These are phyloP conservation scores for Narcine bancroftii DNA, from an alignment of 2,113 vertebrate species.

Conservation along the genomic window DNA sequence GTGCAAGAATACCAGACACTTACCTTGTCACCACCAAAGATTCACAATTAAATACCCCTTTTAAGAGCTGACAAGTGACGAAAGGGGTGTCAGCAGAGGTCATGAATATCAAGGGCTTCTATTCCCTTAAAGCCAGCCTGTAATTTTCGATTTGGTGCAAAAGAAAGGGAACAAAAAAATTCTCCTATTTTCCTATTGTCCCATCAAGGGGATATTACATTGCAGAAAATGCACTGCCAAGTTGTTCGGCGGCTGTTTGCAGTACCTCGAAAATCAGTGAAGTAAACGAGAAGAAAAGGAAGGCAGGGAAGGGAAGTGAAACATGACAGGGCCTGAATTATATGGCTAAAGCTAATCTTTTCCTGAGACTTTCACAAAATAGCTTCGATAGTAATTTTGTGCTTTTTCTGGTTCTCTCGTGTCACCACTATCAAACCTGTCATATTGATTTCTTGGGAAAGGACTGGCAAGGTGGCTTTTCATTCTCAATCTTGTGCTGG, in stretches of 20 bases:
- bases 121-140: slow-evolving; percentile 61
- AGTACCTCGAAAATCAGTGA: background rate
- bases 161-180: slow-evolving; percentile 61
- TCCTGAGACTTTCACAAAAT: slow-evolving; percentile 49
- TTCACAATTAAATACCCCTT: slow-evolving; percentile 60
- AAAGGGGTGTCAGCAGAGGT: slow-evolving; percentile 73
- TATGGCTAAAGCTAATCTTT: background rate
- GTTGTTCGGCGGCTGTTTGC: slow-evolving; percentile 40
- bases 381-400: slow-evolving; percentile 51
- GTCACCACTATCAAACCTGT: slow-evolving; percentile 67
- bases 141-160: slow-evolving; percentile 60
- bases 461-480: slow-evolving; percentile 62
- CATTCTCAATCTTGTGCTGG: slow-evolving; percentile 65
- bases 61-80: slow-evolving; percentile 63
- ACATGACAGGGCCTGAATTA: background rate
- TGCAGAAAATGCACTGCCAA: slow-evolving; percentile 52
- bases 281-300: background rate
- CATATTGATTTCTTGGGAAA: slow-evolving; percentile 74
- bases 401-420: slow-evolving; percentile 67
- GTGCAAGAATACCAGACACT: slow-evolving; percentile 59
- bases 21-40: slow-evolving; percentile 59
- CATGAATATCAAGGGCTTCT: slow-evolving; percentile 62
- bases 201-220: slow-evolving; percentile 58
- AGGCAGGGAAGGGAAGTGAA: too few relatives aligned
- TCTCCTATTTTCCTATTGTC: slow-evolving; percentile 54